A percentile compares a stretch with the other conserved stretches of the same genome.
Evolutionary conservation across 2,888 invertebrate species (phyloP).

Genomic region (Nymphalis c-album): DNA sequence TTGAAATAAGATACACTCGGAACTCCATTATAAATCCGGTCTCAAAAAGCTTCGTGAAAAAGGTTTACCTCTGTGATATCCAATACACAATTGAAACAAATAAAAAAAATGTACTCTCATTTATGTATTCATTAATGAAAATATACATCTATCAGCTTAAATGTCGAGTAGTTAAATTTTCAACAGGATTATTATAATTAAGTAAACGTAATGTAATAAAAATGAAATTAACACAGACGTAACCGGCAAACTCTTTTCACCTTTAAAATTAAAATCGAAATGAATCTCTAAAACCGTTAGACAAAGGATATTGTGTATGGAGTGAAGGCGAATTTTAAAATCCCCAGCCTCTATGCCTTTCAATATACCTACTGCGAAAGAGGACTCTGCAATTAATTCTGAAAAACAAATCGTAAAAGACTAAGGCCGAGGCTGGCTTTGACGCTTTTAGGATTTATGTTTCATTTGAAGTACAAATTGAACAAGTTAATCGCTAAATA

Average conservation of each 20-base stretch:
- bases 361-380: constrained; percentile 2
- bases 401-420: constrained; percentile 13
- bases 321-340: constrained; percentile 16
- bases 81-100: too few relatives aligned
- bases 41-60: too few relatives aligned
- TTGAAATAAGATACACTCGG: too few relatives aligned
- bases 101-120: too few relatives aligned
- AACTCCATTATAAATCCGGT: too few relatives aligned
- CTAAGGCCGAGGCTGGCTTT: background rate
- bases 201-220: background rate
- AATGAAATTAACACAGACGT: background rate
- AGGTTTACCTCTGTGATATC: too few relatives aligned
- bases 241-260: too few relatives aligned
- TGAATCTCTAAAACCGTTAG: constrained; percentile 9
- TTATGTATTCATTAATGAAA: too few relatives aligned
- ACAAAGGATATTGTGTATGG: constrained; percentile 21
- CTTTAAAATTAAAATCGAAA: background rate
- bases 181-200: too few relatives aligned
- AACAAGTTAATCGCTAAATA: background rate
- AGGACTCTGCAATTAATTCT: constrained; percentile 16
- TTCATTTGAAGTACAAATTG: background rate
- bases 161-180: too few relatives aligned
- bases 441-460: constrained; percentile 4
- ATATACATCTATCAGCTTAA: too few relatives aligned
- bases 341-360: constrained; percentile 4